phyloP scores from a whole-genome alignment of 2,113 vertebrate genomes.

The Leucoraja erinaceus region DNA sequence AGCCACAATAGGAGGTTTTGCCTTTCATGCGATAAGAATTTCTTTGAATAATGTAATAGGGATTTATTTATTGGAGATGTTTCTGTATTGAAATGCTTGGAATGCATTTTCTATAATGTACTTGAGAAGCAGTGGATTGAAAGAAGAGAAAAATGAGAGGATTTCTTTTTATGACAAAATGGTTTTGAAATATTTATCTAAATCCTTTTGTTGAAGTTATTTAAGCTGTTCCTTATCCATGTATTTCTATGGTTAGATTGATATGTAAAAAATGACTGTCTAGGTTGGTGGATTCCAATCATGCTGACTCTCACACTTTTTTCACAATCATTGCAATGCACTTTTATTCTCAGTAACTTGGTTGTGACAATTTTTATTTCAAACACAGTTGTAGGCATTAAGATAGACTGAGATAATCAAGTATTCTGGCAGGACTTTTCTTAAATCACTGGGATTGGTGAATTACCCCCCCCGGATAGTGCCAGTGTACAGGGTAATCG shows the following conservation, averaged over 20 bases:
- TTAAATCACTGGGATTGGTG: background rate
- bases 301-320: background rate
- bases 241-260: background rate
- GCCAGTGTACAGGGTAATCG: too few relatives aligned
- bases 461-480: too few relatives aligned
- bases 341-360: background rate
- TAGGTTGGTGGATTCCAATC: background rate
- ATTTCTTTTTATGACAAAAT: background rate
- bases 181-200: constrained; percentile 8
- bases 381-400: background rate
- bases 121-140: background rate
- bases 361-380: background rate
- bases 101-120: background rate
- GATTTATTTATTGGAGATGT: background rate
- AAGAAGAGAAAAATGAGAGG: background rate
- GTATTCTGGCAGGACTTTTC: background rate
- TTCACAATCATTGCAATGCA: background rate
- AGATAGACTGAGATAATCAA: background rate
- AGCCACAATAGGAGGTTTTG: background rate
- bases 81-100: background rate
- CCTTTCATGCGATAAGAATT: background rate
- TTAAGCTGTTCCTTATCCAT: background rate
- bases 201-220: background rate
- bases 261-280: background rate
- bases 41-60: background rate